Evolutionary conservation across 2,888 invertebrate species (phyloP).

Genomic region (Tetranychus truncatus): DNA sequence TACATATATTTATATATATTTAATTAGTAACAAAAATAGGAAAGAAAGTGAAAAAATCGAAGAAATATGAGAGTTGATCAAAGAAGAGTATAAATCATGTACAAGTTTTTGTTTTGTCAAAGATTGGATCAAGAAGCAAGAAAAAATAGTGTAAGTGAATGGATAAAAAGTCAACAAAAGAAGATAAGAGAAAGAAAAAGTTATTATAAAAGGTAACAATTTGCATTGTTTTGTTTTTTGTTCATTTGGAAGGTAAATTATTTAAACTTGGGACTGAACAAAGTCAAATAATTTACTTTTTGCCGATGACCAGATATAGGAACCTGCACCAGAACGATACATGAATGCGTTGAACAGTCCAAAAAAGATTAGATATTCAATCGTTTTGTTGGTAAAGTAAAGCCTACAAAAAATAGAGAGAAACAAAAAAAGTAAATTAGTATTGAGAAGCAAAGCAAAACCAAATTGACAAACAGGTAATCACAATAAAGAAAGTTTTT

Average conservation of each 20-base stretch:
- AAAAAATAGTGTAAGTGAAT: neutral
- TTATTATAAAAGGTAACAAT: neutral
- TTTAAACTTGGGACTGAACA: neutral
- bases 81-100: neutral
- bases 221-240: neutral
- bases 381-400: neutral
- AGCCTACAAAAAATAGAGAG: neutral
- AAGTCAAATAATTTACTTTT: neutral
- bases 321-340: neutral
- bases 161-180: neutral
- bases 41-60: neutral
- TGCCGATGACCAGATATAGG: neutral
- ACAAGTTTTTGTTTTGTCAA: neutral
- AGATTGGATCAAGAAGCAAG: neutral
- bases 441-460: neutral
- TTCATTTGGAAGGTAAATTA: neutral
- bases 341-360: neutral
- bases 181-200: neutral
- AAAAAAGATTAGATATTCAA: constrained; percentile 3
- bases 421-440: neutral
- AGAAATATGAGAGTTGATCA: neutral
- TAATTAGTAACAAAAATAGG: neutral
- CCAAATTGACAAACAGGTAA: no score
- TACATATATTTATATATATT: neutral
- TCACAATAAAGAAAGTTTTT: no score